Base-by-base conservation (phyloP, 2,113 vertebrate genomes). In the Asarcornis scutulata region DNA sequence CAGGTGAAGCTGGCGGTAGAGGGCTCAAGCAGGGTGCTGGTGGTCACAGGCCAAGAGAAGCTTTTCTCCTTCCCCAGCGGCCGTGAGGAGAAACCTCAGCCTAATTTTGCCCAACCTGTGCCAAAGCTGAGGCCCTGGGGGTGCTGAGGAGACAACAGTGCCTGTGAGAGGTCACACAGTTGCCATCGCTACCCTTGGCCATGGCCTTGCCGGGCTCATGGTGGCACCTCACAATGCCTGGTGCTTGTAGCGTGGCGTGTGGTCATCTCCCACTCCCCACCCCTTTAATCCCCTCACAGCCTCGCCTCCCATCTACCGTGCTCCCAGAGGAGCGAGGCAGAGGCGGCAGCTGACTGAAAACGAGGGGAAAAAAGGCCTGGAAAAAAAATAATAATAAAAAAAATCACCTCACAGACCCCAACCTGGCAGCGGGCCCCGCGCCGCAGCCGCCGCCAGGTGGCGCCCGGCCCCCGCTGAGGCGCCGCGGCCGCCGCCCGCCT, bases 361-460 rank as follows among this genome's bases (percentile, higher is more conserved):
- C 26, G 26, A 5, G 52, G 14, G 14, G 26, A 48, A 53, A 27
- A 52, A 26, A 52, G 50, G 23, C 7, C 50, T 25, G 29, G 17
- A 18, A 56, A 29, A 32, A 58, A 27, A 40, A n/a, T n/a, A 40
- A 40, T 13, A 11, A 11, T 38, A 29, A 31, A 58, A 58, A 31
- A 48, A 50, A 48, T 48, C 46, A 17, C 29, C 31, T 31, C 55
- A 31, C 56, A 6, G 18, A 7, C 56, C 9, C 32, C 16, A 32
- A 58, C 31, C 31, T 9, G 10, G 31, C 58, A 8, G 25, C 20
- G 9, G 44, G 63, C 25, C 46, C 9, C 25, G 38, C 48, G 16
- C 14, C 97, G 98, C 88, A 94, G 46, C 2, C 4, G 52, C 93
- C 98, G 97, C 96, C 87, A 98, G 98, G 97, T 98, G 98, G 96